A percentile compares a stretch with the other conserved stretches of the same genome.
phyloP scores from a whole-genome alignment of 2,888 invertebrate genomes.

The Iselma pallidipennis region DNA sequence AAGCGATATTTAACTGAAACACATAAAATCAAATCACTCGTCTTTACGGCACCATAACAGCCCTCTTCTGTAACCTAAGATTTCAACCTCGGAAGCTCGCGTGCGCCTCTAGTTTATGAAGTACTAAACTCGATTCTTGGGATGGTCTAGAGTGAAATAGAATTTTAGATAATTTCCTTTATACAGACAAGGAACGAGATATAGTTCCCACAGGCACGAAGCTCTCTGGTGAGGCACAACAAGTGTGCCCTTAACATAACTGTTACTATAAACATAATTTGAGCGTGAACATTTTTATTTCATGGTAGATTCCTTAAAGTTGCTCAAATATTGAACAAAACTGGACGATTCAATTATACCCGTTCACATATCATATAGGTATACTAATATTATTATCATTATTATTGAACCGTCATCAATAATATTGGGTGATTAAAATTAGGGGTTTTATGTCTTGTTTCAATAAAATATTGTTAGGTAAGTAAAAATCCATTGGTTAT shows the following conservation, averaged over 20 bases:
- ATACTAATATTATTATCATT: background rate
- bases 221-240: slow-evolving; percentile 53
- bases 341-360: slow-evolving; percentile 27
- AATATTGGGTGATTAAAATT: background rate
- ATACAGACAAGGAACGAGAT: slow-evolving; percentile 32
- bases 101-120: slow-evolving; percentile 58
- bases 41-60: slow-evolving; percentile 57
- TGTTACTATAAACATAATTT: slow-evolving; percentile 58
- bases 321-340: slow-evolving; percentile 46
- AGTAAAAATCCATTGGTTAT: slow-evolving; percentile 13
- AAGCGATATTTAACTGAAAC: slow-evolving; percentile 57
- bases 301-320: slow-evolving; percentile 47
- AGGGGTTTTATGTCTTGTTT: too few species aligned
- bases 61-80: slow-evolving; percentile 56
- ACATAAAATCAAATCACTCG: slow-evolving; percentile 58
- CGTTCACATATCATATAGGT: background rate
- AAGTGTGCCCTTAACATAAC: slow-evolving; percentile 58
- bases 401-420: background rate
- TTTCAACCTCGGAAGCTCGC: slow-evolving; percentile 56
- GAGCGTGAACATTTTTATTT: slow-evolving; percentile 55
- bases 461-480: background rate
- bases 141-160: slow-evolving; percentile 32
- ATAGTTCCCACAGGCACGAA: slow-evolving; percentile 46
- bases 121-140: slow-evolving; percentile 57
- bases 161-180: slow-evolving; percentile 14